Evolutionary conservation across 2,797 vertebrate species (phyloP), one percentile per base, ranked within the genome.

Genomic region (Macroramphosus scolopax): DNA sequence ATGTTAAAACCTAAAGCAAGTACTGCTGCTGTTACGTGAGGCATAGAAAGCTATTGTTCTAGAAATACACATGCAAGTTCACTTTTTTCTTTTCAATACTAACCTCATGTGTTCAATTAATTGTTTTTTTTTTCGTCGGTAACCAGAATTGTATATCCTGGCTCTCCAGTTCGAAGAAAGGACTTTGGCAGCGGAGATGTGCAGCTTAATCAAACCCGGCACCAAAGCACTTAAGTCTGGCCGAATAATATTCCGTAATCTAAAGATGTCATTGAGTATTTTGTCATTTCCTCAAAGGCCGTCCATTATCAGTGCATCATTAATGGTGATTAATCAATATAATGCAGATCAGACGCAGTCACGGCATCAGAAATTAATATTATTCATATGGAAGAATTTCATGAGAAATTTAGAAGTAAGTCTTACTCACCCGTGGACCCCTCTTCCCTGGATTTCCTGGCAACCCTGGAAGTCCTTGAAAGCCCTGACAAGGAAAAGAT

Each of bases 371-470:
- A 34, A 26, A 53, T 25, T 26, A 34, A 38, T 6, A 1, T 14
- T 35, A 25, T 17, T 26, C 10, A 36, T 24, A 2, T 32, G 17
- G 34, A 56, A 44, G 17, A 34, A 16, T 43, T 29, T 43, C 17
- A 34, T 46, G 13, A 18, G 13, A 26, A 31, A 43, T 6, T 39
- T 24, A 40, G 14, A 39, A 34, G 7, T 12, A 8, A 20, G 38
- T 45, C 30, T 48, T 15, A 62, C 95, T 94, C 87, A 98, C 96
- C 87, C 92, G 79, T 15, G 93, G 91, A 1, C 95, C 96, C 80
- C 93, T 91, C 80, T 92, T 92, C 51, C 96, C 96, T 11, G 88
- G 89, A 68, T 89, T 89, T 80, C 95, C 96, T 79, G 91, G 91
- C 62, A 93, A 88, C 32, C 96, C 96, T 1, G 92, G 89, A 63